Evolutionary conservation across 2,888 invertebrate genomes (phyloP), one percentile per base, ranked within the genome.

Genomic region (Xestia sexstrigata): DNA sequence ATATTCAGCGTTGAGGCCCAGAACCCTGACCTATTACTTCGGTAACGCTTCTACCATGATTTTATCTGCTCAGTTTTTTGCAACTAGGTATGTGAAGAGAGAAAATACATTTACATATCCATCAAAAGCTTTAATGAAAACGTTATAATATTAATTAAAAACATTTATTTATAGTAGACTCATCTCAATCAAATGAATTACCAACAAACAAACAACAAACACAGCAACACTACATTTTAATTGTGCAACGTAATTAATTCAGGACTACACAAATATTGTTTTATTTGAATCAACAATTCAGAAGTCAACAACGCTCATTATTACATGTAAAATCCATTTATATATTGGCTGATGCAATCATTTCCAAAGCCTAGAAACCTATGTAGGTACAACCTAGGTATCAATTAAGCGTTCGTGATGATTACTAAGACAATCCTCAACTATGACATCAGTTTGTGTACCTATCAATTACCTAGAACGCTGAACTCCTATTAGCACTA

Each of bases 1-100:
- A 82, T 69, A 79, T 82, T 77, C 68, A 79, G 20, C 55, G 23
- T 20, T 47, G 75, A 82, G 47, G 70, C 55, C 52, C 70, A 67
- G 47, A 67, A 62, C 78, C 49, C 83, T 81, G 78, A 81, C 78
- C 67, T 68, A 78, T 83, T 60, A 78, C 83, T 74, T 75, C 0
- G 15, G n/a, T 45, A 55, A 67, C 62, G 83, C 79, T 83, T 78
- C 80, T 83, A 67, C 55, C 67, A 67, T 80, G 70, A 78, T 78
- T 83, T 67, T 55, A 83, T 83, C 23, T 49, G 20, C 45, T 23
- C 49, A 67, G 7, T 52, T 70, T 52, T 45, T 60, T 17, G 2
- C 71, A 49, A 20, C 13, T 70, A n/a, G n/a, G n/a, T n/a, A 49
- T 71, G 11, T 66, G 7, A 35, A 52, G 52, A 52, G n/a, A n/a